Evolutionary conservation across 2,888 invertebrate species (phyloP), one percentile per base, ranked within the genome.

Genomic region (Anticlea derivata): DNA sequence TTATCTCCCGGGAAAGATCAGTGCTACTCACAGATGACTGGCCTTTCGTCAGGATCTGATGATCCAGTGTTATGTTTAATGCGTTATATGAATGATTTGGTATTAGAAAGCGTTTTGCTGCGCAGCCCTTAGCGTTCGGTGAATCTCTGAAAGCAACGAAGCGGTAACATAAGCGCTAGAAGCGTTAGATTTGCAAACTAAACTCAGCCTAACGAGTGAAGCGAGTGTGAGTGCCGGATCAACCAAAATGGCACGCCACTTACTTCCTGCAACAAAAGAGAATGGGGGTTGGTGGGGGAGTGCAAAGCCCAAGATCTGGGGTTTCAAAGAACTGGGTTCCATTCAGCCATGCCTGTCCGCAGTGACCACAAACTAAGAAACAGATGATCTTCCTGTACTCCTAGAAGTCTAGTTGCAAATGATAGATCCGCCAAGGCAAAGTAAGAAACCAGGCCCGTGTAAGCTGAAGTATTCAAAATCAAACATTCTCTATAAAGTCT

Each of bases 181-280:
- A 85, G 89, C 86, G 74, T 86, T 86, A 86, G 65, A 64, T 65
- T 68, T 50, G 75, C 79, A 70, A 52, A 70, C 76, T 78, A 82
- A 70, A 82, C 86, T 84, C 83, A 84, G 82, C 80, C 86, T 86
- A 86, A 75, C 74, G 80, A 86, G 77, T 80, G 75, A 83, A 83
- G 84, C 83, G 74, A 77, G 75, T 81, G 82, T 79, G 78, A 83
- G 83, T 86, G 87, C 83, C 80, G 88, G 82, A 81, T 75, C 86
- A 83, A 84, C 85, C 79, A 80, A 87, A 85, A 85, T 78, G 85
- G 80, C 86, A 87, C 85, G 82, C 77, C 86, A 91, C 91, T 91
- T 91, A 91, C 91, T 91, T 91, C 91, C 91, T 91, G 91, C 77
- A 91, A 91, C 88, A 91, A 90, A 88, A 88, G 84, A 89, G 80